Conservation (phyloP, 1,140 invertebrate species). For the fruit fly (Drosophila melanogaster) region DNA sequence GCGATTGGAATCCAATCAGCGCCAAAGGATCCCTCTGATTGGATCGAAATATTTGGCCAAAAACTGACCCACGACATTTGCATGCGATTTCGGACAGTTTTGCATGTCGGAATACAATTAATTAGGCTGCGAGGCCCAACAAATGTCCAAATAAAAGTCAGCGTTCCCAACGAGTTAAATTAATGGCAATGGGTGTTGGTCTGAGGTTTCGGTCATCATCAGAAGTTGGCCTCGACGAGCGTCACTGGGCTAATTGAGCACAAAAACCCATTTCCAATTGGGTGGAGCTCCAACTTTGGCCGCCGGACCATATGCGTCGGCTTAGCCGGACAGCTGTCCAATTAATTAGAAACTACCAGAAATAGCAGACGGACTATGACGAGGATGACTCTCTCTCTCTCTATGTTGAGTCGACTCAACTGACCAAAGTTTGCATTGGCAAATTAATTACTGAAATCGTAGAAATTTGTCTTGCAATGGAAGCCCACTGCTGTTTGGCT, state of each 20-base stretch:
- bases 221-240: slow-evolving; percentile 51
- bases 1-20: slow-evolving; percentile 49
- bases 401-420: neutral
- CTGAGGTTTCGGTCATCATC: slow-evolving; percentile 54
- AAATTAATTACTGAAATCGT: slow-evolving; percentile 83
- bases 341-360: slow-evolving; percentile 74
- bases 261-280: slow-evolving; percentile 47
- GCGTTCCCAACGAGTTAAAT: slow-evolving; percentile 47
- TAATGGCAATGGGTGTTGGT: slow-evolving; percentile 34
- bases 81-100: slow-evolving; percentile 66
- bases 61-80: slow-evolving; percentile 36
- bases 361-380: slow-evolving; percentile 57
- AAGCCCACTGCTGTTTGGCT: slow-evolving; percentile 70
- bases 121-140: slow-evolving; percentile 57
- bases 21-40: slow-evolving; percentile 13
- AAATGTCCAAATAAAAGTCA: slow-evolving; percentile 78
- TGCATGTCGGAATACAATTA: slow-evolving; percentile 72
- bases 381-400: slow-evolving; percentile 50
- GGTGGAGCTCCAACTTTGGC: slow-evolving; percentile 42
- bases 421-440: slow-evolving; percentile 75
- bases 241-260: slow-evolving; percentile 67
- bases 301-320: slow-evolving; percentile 58
- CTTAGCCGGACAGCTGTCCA: slow-evolving; percentile 65
- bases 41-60: slow-evolving; percentile 24
- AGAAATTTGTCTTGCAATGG: slow-evolving; percentile 77